A percentile compares a stretch with the other conserved stretches of the same genome.
Evolutionary conservation across 2,113 vertebrate genomes (phyloP).

Genomic region (Eidolon helvum): DNA sequence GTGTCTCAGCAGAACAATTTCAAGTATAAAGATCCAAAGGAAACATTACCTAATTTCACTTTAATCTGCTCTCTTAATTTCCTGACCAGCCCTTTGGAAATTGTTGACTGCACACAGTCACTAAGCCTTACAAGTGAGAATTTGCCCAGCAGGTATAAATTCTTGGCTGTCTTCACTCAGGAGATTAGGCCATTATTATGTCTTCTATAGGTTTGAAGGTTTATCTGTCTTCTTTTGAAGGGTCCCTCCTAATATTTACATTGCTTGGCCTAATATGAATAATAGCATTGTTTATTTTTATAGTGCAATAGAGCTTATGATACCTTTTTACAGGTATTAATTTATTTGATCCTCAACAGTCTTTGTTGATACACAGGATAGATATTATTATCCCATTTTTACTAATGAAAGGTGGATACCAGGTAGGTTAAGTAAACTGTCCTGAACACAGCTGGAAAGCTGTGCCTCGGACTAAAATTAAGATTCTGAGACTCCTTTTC

Average conservation of each 20-base stretch:
- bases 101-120: background rate
- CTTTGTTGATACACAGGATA: background rate
- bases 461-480: background rate
- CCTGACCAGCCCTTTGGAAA: conserved; percentile 10
- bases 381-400: background rate
- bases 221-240: background rate
- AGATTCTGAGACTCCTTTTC: background rate
- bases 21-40: conserved; percentile 9
- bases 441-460: conserved; percentile 31
- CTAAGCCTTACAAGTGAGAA: background rate
- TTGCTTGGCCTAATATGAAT: background rate
- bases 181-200: background rate
- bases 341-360: background rate
- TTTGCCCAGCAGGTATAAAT: conserved; percentile 26
- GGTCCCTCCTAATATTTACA: background rate
- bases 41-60: conserved; percentile 48
- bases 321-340: conserved; percentile 4
- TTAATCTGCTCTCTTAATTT: conserved; percentile 64
- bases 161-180: background rate
- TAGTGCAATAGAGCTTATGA: background rate
- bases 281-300: background rate
- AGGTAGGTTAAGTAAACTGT: background rate
- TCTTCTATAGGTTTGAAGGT: background rate
- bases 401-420: background rate
- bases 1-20: conserved; percentile 13